phyloP scores from a whole-genome alignment of 2,888 invertebrate species.

The Ceriagrion tenellum region DNA sequence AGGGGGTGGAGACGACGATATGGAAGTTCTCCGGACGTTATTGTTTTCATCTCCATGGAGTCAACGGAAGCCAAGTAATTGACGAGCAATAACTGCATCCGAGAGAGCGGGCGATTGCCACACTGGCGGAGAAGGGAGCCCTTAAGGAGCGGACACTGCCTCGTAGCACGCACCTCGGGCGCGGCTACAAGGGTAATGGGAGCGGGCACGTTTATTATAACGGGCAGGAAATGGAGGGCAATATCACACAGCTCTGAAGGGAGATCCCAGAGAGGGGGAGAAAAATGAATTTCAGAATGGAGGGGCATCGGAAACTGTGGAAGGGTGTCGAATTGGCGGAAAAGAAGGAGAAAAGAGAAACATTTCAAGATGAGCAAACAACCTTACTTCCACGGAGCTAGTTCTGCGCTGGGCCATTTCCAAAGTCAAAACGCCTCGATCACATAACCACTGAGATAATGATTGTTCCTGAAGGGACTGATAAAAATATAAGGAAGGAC shows the following conservation, averaged over 20 bases:
- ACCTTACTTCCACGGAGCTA: too few species aligned
- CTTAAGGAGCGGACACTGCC: not conserved
- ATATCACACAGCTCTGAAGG: not conserved
- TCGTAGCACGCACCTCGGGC: slow-evolving; percentile 9
- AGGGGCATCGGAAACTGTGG: not conserved
- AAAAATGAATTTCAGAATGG: not conserved
- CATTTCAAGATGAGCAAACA: too few species aligned
- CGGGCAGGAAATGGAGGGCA: not conserved
- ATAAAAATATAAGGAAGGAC: too few species aligned
- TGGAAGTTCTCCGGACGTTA: not conserved
- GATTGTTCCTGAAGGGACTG: too few species aligned
- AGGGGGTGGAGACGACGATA: not conserved
- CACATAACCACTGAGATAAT: too few species aligned
- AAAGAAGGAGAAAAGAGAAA: too few species aligned
- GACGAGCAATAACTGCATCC: slow-evolving; percentile 18
- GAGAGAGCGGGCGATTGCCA: not conserved
- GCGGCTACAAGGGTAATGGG: not conserved
- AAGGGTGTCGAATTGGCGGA: too few species aligned
- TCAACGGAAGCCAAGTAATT: not conserved
- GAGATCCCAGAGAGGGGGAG: not conserved
- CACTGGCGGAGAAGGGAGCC: not conserved
- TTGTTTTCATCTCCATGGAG: not conserved
- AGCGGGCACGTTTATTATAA: not conserved
- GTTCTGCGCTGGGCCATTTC: too few species aligned
- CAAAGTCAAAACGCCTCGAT: too few species aligned